Base-by-base conservation (phyloP, 1,140 invertebrate genomes). In the Drosophila kepulauana region DNA sequence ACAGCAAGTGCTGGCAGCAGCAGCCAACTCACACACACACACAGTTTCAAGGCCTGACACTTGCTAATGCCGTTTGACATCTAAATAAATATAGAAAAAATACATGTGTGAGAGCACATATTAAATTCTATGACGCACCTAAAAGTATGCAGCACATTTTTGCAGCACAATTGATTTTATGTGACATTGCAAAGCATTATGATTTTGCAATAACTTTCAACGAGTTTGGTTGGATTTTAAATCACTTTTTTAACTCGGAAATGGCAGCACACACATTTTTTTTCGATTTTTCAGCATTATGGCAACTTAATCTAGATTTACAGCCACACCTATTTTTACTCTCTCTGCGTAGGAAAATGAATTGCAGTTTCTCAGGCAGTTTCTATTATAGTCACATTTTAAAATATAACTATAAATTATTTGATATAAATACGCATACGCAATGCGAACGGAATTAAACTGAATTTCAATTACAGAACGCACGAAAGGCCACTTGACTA, bases 1-100 rank as follows among this genome's bases (percentile, higher is more conserved):
- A 51, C 35, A 67, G 28, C 46, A 58, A 45, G 15, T 25, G 56
- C 67, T 69, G 78, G 73, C 77, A 77, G 81, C 67, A 71, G 35
- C 1, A 38, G 6, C 35, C 10, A 33, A 33, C 28, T 48, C 16
- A 59, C 33, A 10, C 48, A n/a, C 41, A 51, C 20, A 28, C 8
- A 20, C 20, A 3, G 0, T 25, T 25, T 25, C 20, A 25, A 25
- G 5, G n/a, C 5, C 5, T 78, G 52, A 68, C 72, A 57, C 67
- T 65, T 46, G 68, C 45, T 52, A 59, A 74, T 63, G 45, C 54
- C 62, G 20, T 16, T 63, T 65, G 51, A 71, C 16, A 41, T 38
- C 5, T 15, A 4, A 11, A 11, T 28, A 52, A 25, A 52, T n/a
- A n/a, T 28, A 30, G 3, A 25, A 49, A 15, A 10, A 20, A 1